Conservation (phyloP, 2,888 invertebrate species). For the Erebia epiphron region DNA sequence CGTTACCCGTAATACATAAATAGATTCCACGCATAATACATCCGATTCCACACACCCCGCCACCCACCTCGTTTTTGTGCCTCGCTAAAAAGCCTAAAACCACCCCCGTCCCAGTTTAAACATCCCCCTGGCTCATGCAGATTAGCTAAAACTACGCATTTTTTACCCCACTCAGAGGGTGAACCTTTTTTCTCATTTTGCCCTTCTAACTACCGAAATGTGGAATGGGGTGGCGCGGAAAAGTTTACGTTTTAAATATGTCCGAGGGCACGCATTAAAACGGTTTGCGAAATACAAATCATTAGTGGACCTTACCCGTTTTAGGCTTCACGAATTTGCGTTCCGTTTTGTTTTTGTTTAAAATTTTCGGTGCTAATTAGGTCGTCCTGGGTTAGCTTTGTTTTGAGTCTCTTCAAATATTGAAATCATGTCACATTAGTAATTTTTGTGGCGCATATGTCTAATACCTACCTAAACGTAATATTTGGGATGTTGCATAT, state of each 20-base stretch:
- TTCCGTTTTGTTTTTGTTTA: conserved; percentile 11
- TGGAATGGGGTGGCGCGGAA: conserved; percentile 58
- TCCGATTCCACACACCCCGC: conserved; percentile 75
- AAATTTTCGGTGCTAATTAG: conserved; percentile 24
- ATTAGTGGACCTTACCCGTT: conserved; percentile 56
- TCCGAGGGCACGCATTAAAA: conserved; percentile 80
- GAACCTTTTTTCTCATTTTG: conserved; percentile 65
- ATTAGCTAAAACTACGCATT: conserved; percentile 87
- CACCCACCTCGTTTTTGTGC: conserved; percentile 72
- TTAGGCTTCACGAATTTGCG: conserved; percentile 15
- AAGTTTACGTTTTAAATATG: conserved; percentile 82
- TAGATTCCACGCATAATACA: conserved; percentile 80
- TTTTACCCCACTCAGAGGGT: conserved; percentile 80
- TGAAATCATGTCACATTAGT: too few species aligned
- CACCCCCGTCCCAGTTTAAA: conserved; percentile 68
- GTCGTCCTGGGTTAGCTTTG: conserved; percentile 16
- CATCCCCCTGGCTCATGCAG: conserved; percentile 76
- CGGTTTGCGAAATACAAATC: conserved; percentile 75
- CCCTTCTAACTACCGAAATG: conserved; percentile 78
- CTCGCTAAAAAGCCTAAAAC: conserved; percentile 81
- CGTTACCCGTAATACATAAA: conserved; percentile 67
- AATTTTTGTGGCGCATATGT: too few species aligned
- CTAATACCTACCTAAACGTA: too few species aligned
- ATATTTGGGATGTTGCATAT: too few species aligned
- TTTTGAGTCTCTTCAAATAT: conserved; percentile 1